Percentiles rank a stretch among this genome's conserved stretches.
Evolutionary conservation across 2,797 vertebrate genomes (phyloP).

Genomic region (Pseudochirops corinnae): DNA sequence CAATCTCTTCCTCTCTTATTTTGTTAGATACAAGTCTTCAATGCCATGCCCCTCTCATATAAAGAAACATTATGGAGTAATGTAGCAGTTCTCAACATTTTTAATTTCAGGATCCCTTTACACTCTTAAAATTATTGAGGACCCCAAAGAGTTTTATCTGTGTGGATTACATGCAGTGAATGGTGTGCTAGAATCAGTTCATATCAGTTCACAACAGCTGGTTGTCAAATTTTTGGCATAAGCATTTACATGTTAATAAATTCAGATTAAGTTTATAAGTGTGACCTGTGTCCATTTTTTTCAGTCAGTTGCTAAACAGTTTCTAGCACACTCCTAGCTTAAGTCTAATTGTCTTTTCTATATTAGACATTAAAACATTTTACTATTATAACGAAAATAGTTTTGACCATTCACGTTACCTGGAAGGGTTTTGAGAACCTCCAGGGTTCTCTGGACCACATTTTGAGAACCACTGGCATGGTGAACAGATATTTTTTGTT

Average conservation of each 20-base stretch:
- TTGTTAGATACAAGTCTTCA: conserved; percentile 28
- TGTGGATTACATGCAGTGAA: not conserved
- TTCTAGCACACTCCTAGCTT: not conserved
- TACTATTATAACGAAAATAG: not conserved
- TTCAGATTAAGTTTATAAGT: not conserved
- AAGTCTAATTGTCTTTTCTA: not conserved
- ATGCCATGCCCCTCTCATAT: not conserved
- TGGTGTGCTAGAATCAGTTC: not conserved
- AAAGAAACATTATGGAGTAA: not conserved
- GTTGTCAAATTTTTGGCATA: not conserved
- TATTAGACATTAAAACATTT: not conserved
- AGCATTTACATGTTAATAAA: not conserved
- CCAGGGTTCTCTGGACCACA: not conserved
- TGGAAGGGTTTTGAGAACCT: not conserved
- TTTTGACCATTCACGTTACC: not conserved
- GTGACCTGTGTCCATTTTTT: not conserved
- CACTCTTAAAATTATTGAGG: not conserved
- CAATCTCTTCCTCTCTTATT: conserved; percentile 1
- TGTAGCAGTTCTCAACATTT: not conserved
- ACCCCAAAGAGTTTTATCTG: not conserved
- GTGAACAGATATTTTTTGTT: not conserved
- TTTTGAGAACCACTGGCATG: not conserved
- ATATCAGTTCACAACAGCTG: not conserved
- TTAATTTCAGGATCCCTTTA: not conserved
- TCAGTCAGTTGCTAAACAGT: not conserved